Base-by-base conservation (phyloP, 2,797 vertebrate species). In the Pantherophis alleghaniensis region DNA sequence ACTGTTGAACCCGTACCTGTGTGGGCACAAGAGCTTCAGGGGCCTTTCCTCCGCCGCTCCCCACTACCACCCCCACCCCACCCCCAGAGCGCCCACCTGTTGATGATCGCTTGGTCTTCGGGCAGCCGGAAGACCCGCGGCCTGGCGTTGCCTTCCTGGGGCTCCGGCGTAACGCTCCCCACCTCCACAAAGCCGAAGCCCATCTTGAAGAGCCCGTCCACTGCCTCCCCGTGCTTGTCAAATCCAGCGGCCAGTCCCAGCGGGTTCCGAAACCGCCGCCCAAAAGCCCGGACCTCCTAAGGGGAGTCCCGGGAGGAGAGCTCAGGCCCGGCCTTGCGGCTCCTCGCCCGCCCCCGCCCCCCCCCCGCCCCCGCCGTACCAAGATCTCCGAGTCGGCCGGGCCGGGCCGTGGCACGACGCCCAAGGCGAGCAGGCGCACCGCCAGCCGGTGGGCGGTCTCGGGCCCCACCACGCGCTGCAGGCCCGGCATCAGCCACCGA, bases 141-240 rank as follows among this genome's bases (percentile, higher is more conserved):
- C 87, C 97, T 98, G 56, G 98, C 98, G 96, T 99, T 99, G 93
- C 99, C 99, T 22, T 99, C 98, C 97, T 99, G 99, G 63, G 99
- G 98, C 94, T 98, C 87, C 1, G 99, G 99, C 0, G 99, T 99
- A 94, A 99, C 98, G 0, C 98, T 99, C 56, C 99, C 99, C 14
- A 99, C 98, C 95, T 99, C 99, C 88, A 99, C 99, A 51, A 99
- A 99, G 91, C 99, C 99, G 90, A 99, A 99, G 12, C 99, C 99
- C 96, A 99, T 95, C 95, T 98, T 98, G 94, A 98, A 99, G 57
- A 99, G 98, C 26, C 98, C 99, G 0, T 99, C 99, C 94, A 99
- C 97, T 0, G 99, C 99, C 95, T 99, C 98, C 0, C 98, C 99
- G 0, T 99, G 97, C 95, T 99, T 99, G 97, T 99, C 99, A 16